Percentiles rank a stretch among this genome's conserved stretches.
phyloP scores from a whole-genome alignment of 1,140 invertebrate genomes.

The Phenacoccus solenopsis region DNA sequence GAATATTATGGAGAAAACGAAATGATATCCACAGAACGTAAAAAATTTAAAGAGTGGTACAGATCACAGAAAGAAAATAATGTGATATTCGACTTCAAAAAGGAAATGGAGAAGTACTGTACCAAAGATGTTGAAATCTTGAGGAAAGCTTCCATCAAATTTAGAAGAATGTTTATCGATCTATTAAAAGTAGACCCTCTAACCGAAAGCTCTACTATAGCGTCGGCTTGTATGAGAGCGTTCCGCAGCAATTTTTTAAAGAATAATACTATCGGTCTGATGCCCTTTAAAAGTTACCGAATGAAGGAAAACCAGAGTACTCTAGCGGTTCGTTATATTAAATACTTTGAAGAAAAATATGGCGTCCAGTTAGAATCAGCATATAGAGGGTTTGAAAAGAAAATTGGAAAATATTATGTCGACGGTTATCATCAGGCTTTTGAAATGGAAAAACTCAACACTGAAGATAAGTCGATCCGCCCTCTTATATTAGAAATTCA shows the following conservation, averaged over 20 bases:
- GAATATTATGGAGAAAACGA: slow-evolving; percentile 23
- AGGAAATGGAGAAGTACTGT: slow-evolving; percentile 25
- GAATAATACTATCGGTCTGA: slow-evolving; percentile 12
- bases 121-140: slow-evolving; percentile 27
- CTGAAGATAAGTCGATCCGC: not conserved
- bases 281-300: slow-evolving; percentile 19
- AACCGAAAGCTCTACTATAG: slow-evolving; percentile 13
- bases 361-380: slow-evolving; percentile 15
- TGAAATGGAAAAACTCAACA: no score
- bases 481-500: slow-evolving; percentile 19
- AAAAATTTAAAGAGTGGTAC: slow-evolving; percentile 24
- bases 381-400: slow-evolving; percentile 6
- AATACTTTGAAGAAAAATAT: slow-evolving; percentile 10
- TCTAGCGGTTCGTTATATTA: slow-evolving; percentile 15
- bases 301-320: slow-evolving; percentile 9
- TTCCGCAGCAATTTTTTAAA: slow-evolving; percentile 14
- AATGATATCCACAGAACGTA: slow-evolving; percentile 19
- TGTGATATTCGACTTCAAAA: slow-evolving; percentile 24
- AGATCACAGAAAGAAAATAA: slow-evolving; percentile 20
- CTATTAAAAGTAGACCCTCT: slow-evolving; percentile 18
- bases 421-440: not conserved
- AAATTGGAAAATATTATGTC: not conserved
- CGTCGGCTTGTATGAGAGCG: slow-evolving; percentile 19
- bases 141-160: slow-evolving; percentile 29
- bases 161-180: slow-evolving; percentile 23